Conservation (phyloP, 2,888 invertebrate species). For the Lasioglossum malachurum region DNA sequence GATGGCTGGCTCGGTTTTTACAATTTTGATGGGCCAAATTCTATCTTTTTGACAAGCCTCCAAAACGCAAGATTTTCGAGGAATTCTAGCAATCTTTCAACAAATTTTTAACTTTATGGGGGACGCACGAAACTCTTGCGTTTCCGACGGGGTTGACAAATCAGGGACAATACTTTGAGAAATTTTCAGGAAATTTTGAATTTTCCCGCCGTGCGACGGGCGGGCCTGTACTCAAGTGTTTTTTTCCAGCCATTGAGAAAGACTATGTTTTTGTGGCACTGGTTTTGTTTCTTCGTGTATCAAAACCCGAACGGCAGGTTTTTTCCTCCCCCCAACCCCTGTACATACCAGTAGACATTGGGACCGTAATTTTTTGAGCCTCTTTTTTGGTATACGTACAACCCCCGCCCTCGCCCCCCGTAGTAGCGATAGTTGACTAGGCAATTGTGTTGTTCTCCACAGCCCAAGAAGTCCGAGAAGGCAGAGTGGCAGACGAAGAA, state of each 20-base stretch:
- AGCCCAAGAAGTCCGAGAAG: constrained; percentile 92
- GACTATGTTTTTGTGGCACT: constrained; percentile 70
- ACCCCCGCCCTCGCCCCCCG: constrained; percentile 20
- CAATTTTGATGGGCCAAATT: constrained; percentile 17
- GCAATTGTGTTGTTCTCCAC: constrained; percentile 85
- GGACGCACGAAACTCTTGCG: not conserved
- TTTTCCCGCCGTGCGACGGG: constrained; percentile 57
- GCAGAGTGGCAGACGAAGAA: constrained; percentile 91
- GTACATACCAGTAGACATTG: constrained; percentile 19
- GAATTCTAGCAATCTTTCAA: not conserved
- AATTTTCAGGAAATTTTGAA: constrained; percentile 15
- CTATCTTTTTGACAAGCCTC: not conserved
- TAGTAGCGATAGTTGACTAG: constrained; percentile 79
- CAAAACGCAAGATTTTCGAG: constrained; percentile 10
- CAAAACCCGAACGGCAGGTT: constrained; percentile 68
- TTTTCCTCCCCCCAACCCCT: constrained; percentile 39
- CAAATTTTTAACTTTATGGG: not conserved
- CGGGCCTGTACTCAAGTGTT: constrained; percentile 36
- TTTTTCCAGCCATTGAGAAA: constrained; percentile 62
- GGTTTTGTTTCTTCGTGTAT: constrained; percentile 66
- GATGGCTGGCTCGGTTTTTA: constrained; percentile 38
- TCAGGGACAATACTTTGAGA: not conserved
- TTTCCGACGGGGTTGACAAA: constrained; percentile 4
- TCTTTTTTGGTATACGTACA: constrained; percentile 52
- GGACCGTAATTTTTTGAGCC: constrained; percentile 27